These are phyloP conservation scores for Myotis myotis DNA, from an alignment of 2,797 vertebrate species.

Conservation along the genomic window DNA sequence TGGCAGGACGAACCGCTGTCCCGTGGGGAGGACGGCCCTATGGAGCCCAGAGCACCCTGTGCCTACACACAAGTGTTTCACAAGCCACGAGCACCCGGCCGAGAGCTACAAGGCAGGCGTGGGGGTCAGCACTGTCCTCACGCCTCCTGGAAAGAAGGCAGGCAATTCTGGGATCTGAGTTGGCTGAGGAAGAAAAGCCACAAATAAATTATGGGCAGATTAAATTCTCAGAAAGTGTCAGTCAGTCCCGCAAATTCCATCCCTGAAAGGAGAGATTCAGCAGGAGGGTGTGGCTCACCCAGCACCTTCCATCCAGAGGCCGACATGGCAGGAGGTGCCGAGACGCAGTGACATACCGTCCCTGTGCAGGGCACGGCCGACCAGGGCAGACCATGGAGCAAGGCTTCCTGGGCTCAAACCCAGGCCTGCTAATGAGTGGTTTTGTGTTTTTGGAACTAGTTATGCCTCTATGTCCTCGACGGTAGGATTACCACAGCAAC, in stretches of 20 bases:
- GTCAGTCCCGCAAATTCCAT: neutral
- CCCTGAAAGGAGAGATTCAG: neutral
- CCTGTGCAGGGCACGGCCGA: neutral
- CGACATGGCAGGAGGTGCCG: neutral
- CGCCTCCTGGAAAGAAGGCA: neutral
- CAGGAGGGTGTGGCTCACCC: neutral
- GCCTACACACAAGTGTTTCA: conserved; percentile 65
- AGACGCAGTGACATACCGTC: too few species aligned
- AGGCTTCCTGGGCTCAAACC: neutral
- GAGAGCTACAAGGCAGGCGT: neutral
- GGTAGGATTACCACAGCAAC: neutral
- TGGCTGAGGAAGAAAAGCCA: neutral
- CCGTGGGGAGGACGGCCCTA: conserved; percentile 40
- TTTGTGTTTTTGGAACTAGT: neutral
- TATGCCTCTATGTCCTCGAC: neutral
- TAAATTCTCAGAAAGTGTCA: neutral
- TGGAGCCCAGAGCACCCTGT: conserved; percentile 53
- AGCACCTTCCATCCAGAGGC: neutral
- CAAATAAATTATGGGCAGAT: neutral
- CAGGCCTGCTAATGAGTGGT: neutral
- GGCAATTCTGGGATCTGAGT: neutral
- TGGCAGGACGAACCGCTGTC: conserved; percentile 32
- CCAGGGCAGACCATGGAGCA: neutral
- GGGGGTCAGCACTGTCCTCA: neutral
- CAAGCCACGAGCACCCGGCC: neutral